Base-by-base conservation (phyloP, 2,113 vertebrate genomes). In the Laticauda colubrina region DNA sequence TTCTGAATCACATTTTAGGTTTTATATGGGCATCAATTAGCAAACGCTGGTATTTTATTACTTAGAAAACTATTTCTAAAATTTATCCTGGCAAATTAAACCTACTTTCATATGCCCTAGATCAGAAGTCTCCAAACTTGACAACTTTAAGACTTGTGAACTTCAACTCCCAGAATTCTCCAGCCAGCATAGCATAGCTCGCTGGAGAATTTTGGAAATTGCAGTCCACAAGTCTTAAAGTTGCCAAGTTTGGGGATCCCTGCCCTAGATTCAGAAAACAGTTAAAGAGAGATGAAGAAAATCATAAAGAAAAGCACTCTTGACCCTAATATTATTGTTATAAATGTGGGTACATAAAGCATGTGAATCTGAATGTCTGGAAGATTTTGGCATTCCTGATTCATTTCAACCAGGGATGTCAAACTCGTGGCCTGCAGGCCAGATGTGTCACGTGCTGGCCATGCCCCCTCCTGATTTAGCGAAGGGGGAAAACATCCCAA, bases 41-140 rank as follows among this genome's bases (percentile, higher is more conserved):
- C 39, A 92, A 69, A 87, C 34, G 5, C 57, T 51, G 34, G 29
- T 34, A 12, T 86, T 85, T 48, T 51, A n/a, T 29, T 75, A 26
- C 91, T 94, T 92, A 15, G 59, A 26, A 94, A 91, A 53, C 81
- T 81, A 61, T 95, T 18, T 85, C 2, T 11, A 24, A 87, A 10
- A 11, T 93, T 91, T 91, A 59, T 34, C 55, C 90, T 7, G 9
- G 88, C 86, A 75, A 5, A 29, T 51, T 89, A 43, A 85, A 94
- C 87, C 91, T 14, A 90, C 94, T 57, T 90, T 93, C 23, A 18
- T n/a, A 88, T 85, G 7, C 75, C 48, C 48, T 48, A 8, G 48
- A 48, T 48, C 48, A 48, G 48, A 48, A 7, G 48, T 48, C 48
- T 48, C 48, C 48, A 48, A 48, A 48, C 48, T 48, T 48, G 48